Evolutionary conservation across 2,113 vertebrate species (phyloP), one percentile per base, ranked within the genome.

Genomic region (Tringa solitaria): DNA sequence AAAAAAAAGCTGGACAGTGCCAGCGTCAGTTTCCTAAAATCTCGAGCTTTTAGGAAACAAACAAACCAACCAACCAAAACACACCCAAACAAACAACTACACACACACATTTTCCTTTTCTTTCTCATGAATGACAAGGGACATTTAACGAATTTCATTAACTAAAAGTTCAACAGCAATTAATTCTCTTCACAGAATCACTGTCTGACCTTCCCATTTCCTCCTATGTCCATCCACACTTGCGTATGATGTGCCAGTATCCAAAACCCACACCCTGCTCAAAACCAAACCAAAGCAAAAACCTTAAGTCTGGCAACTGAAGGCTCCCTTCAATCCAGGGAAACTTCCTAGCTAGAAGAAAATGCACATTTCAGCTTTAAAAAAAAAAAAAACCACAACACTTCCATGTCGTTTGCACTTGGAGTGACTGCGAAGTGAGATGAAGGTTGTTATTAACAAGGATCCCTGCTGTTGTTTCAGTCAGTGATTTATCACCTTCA

Each of bases 401-500:
- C 16, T 87, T 90, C 37, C 30, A 7, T 56, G 85, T 80, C 75
- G 94, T 96, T 91, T 89, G 91, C 51, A 90, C 81, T 95, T 45
- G 33, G 28, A 87, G 60, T 53, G 87, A 95, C 45, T 93, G 86
- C 70, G 84, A 89, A 93, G 76, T 93, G 73, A 87, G 69, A 59
- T 95, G 90, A 95, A 98, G 73, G 46, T 80, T 93, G 82, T 96
- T 96, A 82, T 95, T 98, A 97, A 96, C 95, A 97, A 97, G 97
- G 72, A 90, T 53, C 86, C 96, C 95, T 92, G 96, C 96, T 97
- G 91, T 76, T 94, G 57, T 96, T 96, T 86, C 89, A 89, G 74
- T 74, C 80, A 56, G 60, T 96, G 95, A 98, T 98, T 97, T 98
- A 98, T 97, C 95, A 96, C 91, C 89, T 97, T 96, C 85, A 54